Percentiles rank a stretch among this genome's conserved stretches.
Conservation (phyloP, 2,797 vertebrate species). For the Hemibagrus guttatus region DNA sequence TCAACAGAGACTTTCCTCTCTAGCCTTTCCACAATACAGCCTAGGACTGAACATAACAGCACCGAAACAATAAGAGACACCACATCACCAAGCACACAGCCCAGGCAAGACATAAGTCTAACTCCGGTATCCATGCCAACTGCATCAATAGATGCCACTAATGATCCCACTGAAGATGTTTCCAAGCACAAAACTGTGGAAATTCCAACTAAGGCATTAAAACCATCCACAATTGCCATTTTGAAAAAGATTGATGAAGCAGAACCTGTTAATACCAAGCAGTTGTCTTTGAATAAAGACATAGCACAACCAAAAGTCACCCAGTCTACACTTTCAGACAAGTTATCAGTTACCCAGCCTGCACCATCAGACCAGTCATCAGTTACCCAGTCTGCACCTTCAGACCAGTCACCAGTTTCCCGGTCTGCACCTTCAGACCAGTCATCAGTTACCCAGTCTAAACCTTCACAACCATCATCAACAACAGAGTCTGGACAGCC, state of each 20-base stretch:
- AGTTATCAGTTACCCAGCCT: slow-evolving; percentile 52
- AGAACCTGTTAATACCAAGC: slow-evolving; percentile 48
- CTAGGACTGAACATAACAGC: slow-evolving; percentile 64
- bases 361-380: slow-evolving; percentile 25
- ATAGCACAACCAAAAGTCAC: slow-evolving; percentile 52
- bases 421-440: slow-evolving; percentile 31
- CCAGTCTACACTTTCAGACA: slow-evolving; percentile 60
- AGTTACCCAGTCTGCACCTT: not conserved
- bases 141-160: slow-evolving; percentile 57
- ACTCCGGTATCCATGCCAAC: slow-evolving; percentile 46
- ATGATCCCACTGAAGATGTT: slow-evolving; percentile 63
- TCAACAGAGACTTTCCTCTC: slow-evolving; percentile 92
- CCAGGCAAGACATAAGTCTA: slow-evolving; percentile 61
- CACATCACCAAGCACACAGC: slow-evolving; percentile 49
- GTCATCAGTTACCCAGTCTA: not conserved
- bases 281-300: slow-evolving; percentile 45
- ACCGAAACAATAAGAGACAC: slow-evolving; percentile 62
- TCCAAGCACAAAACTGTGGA: slow-evolving; percentile 44
- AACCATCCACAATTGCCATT: slow-evolving; percentile 83
- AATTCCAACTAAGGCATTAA: slow-evolving; percentile 77
- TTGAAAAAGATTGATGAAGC: slow-evolving; percentile 74
- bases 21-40: slow-evolving; percentile 74
- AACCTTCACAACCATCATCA: slow-evolving; percentile 65
- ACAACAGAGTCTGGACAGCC: slow-evolving; percentile 62
- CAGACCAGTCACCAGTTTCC: not conserved